Base-by-base conservation (phyloP, 2,888 invertebrate genomes). In the Rhorus exstirpatorius region DNA sequence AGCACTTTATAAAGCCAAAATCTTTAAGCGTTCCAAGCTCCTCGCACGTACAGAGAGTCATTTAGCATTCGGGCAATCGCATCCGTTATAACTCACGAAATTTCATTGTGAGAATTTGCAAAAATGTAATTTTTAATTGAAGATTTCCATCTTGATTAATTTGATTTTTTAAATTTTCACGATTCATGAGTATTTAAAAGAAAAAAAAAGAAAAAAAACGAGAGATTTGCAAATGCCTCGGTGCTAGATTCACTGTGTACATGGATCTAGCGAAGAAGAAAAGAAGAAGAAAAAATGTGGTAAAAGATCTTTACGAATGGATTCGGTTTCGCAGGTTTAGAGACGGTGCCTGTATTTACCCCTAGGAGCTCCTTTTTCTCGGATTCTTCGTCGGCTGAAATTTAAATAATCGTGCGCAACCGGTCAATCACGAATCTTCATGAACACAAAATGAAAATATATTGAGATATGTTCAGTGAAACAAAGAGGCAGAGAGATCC, bases 241-340 rank as follows among this genome's bases (percentile, higher is more conserved):
- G 26, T 38, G 46, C 68, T 38, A 53, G 31, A 79, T 46, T n/a
- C 46, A 79, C 65, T 71, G 31, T 53, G 67, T 58, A 46, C 44
- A 44, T 46, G 19, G 26, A 72, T 67, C 72, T 58, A 72, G 24
- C 44, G 53, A 70, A 38, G 58, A 80, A 71, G 41, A 46, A 77
- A 61, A 70, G 72, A 58, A 71, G n/a, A 44, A 86, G 86, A 88
- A 87, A 89, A 88, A 87, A 87, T 81, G 83, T 88, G 87, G 87
- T 83, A 86, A 90, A 90, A 90, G 89, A 87, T 92, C 89, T 92
- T 93, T 93, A 93, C 93, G 89, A 93, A 93, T 93, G 93, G 93
- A 85, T 92, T 93, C 82, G 89, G 92, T 92, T 93, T 93, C 89
- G 91, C 89, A 91, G 92, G 87, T 91, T 93, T 93, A 91, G 90